A percentile compares a stretch with the other conserved stretches of the same genome.
Evolutionary conservation across 2,888 invertebrate species (phyloP).

Genomic region (Abrostola triplasia): DNA sequence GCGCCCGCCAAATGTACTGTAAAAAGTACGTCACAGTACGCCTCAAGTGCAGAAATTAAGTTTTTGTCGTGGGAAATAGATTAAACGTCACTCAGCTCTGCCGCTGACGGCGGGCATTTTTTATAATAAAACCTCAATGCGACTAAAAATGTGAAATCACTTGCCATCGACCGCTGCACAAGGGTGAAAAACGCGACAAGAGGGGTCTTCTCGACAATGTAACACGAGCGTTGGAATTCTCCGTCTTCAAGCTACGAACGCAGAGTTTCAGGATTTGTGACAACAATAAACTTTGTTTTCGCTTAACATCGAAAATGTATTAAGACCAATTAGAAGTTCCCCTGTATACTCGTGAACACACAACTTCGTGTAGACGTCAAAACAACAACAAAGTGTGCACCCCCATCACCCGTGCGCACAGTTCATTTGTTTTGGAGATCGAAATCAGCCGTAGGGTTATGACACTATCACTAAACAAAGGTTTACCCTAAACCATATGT

Average conservation of each 20-base stretch:
- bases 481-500: no score
- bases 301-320: constrained; percentile 49
- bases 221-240: not conserved
- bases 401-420: not conserved
- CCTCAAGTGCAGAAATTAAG: constrained; percentile 51
- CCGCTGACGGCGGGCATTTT: constrained; percentile 40
- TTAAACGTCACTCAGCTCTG: constrained; percentile 58
- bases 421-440: not conserved
- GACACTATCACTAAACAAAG: no score
- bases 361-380: not conserved
- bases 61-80: constrained; percentile 55
- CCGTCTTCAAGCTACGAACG: not conserved
- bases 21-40: constrained; percentile 39
- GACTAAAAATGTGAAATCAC: constrained; percentile 45
- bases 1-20: constrained; percentile 30
- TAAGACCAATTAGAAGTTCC: constrained; percentile 50
- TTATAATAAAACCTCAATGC: constrained; percentile 45
- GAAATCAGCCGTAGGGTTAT: no score
- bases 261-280: constrained; percentile 16
- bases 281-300: constrained; percentile 33
- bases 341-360: constrained; percentile 8
- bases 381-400: not conserved
- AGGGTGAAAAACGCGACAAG: constrained; percentile 20
- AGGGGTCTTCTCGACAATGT: constrained; percentile 12
- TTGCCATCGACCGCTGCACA: constrained; percentile 20